Percentiles rank a stretch among this genome's conserved stretches.
Conservation (phyloP, 2,113 vertebrate species). For the Melanotaenia duboulayi region DNA sequence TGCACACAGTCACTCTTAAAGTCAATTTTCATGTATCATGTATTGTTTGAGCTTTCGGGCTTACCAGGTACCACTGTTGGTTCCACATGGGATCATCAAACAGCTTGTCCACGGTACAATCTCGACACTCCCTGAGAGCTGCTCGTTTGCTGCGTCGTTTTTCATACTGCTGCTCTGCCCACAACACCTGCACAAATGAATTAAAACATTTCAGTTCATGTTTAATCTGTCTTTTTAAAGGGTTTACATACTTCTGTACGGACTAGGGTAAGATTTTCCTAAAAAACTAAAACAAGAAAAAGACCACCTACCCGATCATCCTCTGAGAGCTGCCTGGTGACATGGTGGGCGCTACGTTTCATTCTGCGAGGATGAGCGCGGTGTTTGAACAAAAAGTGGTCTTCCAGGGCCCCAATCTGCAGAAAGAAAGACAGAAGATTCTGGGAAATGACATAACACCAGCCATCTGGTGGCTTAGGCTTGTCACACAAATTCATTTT, state of each 20-base stretch:
- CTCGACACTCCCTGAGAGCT: slow-evolving; percentile 74
- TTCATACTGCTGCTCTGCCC: slow-evolving; percentile 97
- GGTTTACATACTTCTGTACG: not conserved
- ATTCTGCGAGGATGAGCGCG: slow-evolving; percentile 88
- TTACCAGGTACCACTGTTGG: slow-evolving; percentile 98
- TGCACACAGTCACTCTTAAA: no score
- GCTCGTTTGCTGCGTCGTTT: slow-evolving; percentile 90
- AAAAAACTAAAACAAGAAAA: no score
- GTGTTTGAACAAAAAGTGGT: slow-evolving; percentile 94
- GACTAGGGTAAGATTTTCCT: not conserved
- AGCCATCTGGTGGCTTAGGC: slow-evolving; percentile 9
- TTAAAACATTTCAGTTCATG: not conserved
- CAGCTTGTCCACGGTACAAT: slow-evolving; percentile 86
- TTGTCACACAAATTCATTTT: not conserved
- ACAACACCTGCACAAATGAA: slow-evolving; percentile 84
- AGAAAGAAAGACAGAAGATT: slow-evolving; percentile 19
- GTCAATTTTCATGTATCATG: not conserved
- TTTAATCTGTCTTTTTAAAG: not conserved
- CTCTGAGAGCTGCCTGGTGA: slow-evolving; percentile 93
- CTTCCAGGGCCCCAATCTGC: slow-evolving; percentile 95
- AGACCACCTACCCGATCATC: slow-evolving; percentile 87
- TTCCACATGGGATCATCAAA: slow-evolving; percentile 99
- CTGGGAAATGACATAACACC: slow-evolving; percentile 39
- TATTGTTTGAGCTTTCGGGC: slow-evolving; percentile 47
- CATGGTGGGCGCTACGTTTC: slow-evolving; percentile 89